Base-by-base conservation (phyloP, 2,888 invertebrate species). In the Dusona sp. region DNA sequence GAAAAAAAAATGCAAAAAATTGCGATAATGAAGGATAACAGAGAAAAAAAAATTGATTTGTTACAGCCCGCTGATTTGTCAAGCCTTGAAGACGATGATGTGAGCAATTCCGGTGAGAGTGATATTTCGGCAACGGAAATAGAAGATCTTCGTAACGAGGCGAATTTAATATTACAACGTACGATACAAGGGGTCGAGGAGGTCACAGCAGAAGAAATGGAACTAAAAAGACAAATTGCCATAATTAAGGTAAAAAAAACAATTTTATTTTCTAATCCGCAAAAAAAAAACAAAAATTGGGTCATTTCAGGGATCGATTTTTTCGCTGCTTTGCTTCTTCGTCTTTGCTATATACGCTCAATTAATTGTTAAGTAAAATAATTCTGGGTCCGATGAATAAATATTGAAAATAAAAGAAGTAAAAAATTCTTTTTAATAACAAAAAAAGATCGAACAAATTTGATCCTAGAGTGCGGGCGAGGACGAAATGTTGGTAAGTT, bases 71-170 rank as follows among this genome's bases (percentile, higher is more conserved):
- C 29, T 16, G 85, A 86, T 19, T 73, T 68, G 38, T 75, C 67
- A 11, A 86, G 73, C n/a, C 51, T 61, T 38, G 64, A 88, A 51
- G 70, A 87, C 84, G 77, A 88, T 84, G 25, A 68, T 42, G 45
- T 70, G 57, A 86, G 80, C 38, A 19, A 2, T n/a, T 79, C 73
- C 42, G 68, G 87, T 9, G 61, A 29, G 16, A 87, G 87, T 51
- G 84, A 85, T 16, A 57, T 89, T 38, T 86, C 89, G 22, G 48
- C 70, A 36, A 82, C 73, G 9, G 90, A 90, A 81, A 38, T 89
- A 4, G 79, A 87, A 51, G 88, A 90, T 8, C 19, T 90, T 25
- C 79, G 75, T 3, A 42, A 75, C 48, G 79, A 83, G 48, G 64
- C 70, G 0, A 57, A 57, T 48, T n/a, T 16, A 6, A 25, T 85